Conservation (phyloP, 2,888 invertebrate genomes). For the Drosophila flavopinicola region DNA sequence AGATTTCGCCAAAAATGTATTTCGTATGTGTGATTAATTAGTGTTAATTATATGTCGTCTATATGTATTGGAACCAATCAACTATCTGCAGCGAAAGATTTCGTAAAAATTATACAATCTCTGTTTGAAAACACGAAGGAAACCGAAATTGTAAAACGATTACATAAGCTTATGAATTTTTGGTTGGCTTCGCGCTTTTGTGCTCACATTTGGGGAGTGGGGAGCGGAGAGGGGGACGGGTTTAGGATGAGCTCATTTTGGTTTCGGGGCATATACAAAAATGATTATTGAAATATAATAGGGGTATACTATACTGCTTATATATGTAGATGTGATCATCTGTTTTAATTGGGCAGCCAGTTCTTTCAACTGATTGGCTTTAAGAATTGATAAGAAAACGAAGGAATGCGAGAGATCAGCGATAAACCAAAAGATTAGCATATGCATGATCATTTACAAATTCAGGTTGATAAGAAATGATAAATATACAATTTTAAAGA, state of each 20-base stretch:
- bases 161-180: slow-evolving; percentile 65
- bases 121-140: slow-evolving; percentile 3
- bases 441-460: neutral
- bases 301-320: slow-evolving; percentile 13
- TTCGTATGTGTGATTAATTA: slow-evolving; percentile 74
- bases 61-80: slow-evolving; percentile 15
- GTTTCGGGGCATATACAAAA: slow-evolving; percentile 46
- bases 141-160: slow-evolving; percentile 58
- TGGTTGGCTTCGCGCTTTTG: slow-evolving; percentile 8
- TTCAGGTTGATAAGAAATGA: too few species aligned
- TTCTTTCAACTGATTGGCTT: neutral
- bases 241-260: slow-evolving; percentile 69
- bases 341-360: slow-evolving; percentile 1
- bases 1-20: slow-evolving; percentile 54
- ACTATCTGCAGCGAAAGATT: slow-evolving; percentile 46
- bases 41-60: slow-evolving; percentile 76
- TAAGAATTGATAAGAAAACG: too few species aligned
- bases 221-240: slow-evolving; percentile 1
- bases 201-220: slow-evolving; percentile 13
- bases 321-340: slow-evolving; percentile 1
- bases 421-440: neutral
- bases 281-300: slow-evolving; percentile 53
- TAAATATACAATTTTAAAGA: too few species aligned
- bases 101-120: slow-evolving; percentile 63
- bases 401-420: neutral